These are phyloP conservation scores for Panthera leo DNA, from an alignment of 2,113 vertebrate genomes.

Conservation along the genomic window DNA sequence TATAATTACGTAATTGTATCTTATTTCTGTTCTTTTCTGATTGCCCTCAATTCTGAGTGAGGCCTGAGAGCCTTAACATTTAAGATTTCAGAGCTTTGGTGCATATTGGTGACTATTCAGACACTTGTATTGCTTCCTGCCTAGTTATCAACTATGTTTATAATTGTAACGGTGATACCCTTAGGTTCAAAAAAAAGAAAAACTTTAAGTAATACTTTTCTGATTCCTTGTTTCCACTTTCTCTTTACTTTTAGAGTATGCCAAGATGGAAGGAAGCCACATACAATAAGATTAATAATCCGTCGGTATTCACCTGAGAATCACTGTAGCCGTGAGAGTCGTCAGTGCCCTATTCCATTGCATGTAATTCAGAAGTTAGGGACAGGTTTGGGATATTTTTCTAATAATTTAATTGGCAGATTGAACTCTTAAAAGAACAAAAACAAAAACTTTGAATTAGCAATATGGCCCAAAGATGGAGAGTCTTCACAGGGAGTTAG, in stretches of 20 bases:
- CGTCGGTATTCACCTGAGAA: constrained; percentile 85
- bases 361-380: constrained; percentile 87
- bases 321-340: constrained; percentile 89
- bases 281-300: constrained; percentile 89
- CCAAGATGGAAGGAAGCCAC: constrained; percentile 90
- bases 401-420: constrained; percentile 5
- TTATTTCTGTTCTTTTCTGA: background rate
- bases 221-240: background rate
- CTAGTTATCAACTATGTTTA: background rate
- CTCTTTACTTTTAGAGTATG: constrained; percentile 82
- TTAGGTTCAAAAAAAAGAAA: background rate
- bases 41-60: constrained; percentile 2
- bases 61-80: background rate
- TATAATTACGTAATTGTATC: background rate
- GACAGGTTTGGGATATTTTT: constrained; percentile 80
- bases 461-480: background rate
- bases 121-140: background rate
- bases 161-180: background rate
- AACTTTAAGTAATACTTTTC: background rate
- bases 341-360: constrained; percentile 90
- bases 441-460: constrained; percentile 18
- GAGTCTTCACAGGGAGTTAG: background rate
- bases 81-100: constrained; percentile 4
- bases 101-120: background rate
- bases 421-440: background rate